These are phyloP conservation scores for Protobothrops mucrosquamatus DNA, from an alignment of 2,113 vertebrate genomes.

Conservation along the genomic window DNA sequence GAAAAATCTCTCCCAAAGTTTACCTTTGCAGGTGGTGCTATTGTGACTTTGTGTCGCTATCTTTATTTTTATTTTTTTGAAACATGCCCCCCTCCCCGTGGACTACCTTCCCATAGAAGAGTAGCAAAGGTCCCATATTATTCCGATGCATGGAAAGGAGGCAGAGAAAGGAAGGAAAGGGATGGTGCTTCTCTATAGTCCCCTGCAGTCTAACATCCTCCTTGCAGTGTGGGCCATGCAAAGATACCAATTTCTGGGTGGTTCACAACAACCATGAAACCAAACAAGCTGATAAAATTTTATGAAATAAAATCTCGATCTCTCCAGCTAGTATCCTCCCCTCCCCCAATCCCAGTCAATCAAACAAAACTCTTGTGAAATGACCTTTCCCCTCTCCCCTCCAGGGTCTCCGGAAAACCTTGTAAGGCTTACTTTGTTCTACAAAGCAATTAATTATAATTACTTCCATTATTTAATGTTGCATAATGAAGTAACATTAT, in stretches of 20 bases:
- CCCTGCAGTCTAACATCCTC: background rate
- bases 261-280: background rate
- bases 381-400: background rate
- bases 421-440: background rate
- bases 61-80: background rate
- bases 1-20: background rate
- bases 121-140: background rate
- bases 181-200: background rate
- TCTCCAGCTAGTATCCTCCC: background rate
- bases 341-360: background rate
- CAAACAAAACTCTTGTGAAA: background rate
- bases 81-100: background rate
- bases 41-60: background rate
- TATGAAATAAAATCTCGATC: background rate
- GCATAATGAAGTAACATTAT: background rate
- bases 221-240: background rate
- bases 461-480: background rate
- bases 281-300: background rate
- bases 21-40: background rate
- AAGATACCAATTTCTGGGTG: background rate
- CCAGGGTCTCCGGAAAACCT: background rate
- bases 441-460: constrained; percentile 7
- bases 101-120: background rate
- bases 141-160: background rate
- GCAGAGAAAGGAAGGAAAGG: background rate